A percentile compares a stretch with the other conserved stretches of the same genome.
Conservation (phyloP, 1,140 invertebrate species). For the Drosophila sp. region DNA sequence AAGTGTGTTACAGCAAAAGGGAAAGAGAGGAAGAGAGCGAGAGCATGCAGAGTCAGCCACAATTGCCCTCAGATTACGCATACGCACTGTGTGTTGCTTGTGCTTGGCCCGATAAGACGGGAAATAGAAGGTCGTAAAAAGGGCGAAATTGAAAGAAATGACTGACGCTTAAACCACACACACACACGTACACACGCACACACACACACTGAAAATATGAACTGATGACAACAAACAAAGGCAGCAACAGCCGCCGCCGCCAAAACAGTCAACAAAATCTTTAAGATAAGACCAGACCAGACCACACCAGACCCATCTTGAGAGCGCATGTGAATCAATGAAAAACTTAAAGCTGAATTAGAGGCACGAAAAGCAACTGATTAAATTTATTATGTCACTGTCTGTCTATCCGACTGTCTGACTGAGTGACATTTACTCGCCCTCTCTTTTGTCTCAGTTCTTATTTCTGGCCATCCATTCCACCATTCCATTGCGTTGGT, state of each 20-base stretch:
- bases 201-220: constrained; percentile 32
- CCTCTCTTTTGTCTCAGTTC: constrained; percentile 2
- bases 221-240: constrained; percentile 10
- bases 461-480: constrained; percentile 20
- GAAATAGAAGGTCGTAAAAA: constrained; percentile 30
- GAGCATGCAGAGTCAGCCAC: constrained; percentile 10
- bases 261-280: constrained; percentile 22
- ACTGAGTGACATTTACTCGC: constrained; percentile 11
- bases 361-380: constrained; percentile 30
- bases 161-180: constrained; percentile 26
- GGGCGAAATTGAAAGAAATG: constrained; percentile 28
- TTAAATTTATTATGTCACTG: constrained; percentile 46
- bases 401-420: not conserved
- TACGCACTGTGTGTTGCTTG: constrained; percentile 28
- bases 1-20: not conserved
- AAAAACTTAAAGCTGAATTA: constrained; percentile 16
- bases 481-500: not conserved
- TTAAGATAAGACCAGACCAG: constrained; percentile 15
- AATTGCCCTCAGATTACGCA: constrained; percentile 32
- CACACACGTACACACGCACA: constrained; percentile 1
- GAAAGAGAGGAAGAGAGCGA: not conserved
- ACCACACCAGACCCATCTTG: not conserved
- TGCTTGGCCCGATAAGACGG: not conserved
- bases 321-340: not conserved
- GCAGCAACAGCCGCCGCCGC: constrained; percentile 11